phyloP scores from a whole-genome alignment of 2,888 invertebrate species.

The Altica lythri region DNA sequence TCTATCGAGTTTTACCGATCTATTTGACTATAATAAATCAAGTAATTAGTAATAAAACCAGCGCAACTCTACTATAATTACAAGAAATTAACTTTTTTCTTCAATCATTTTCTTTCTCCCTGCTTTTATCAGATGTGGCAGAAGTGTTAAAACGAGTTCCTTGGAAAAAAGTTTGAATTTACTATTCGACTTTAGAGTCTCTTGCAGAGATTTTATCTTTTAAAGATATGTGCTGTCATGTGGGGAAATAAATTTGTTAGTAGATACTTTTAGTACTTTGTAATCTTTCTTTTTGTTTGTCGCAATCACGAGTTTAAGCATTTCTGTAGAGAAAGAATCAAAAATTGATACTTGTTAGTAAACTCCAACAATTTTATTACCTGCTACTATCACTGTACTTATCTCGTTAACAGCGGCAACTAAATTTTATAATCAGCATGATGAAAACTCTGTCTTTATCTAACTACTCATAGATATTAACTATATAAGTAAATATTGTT shows the following conservation, averaged over 20 bases:
- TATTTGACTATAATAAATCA: slow-evolving; percentile 7
- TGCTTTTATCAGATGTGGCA: slow-evolving; percentile 13
- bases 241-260: slow-evolving; percentile 11
- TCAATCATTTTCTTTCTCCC: slow-evolving; percentile 1
- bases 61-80: slow-evolving; percentile 10
- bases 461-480: no score
- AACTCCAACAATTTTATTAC: no score
- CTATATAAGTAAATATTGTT: no score
- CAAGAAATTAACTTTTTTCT: slow-evolving; percentile 17
- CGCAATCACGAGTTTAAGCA: neutral
- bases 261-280: neutral
- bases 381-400: no score
- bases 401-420: no score
- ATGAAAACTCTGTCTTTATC: no score
- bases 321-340: no score
- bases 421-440: no score
- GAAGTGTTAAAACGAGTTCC: slow-evolving; percentile 20
- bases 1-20: neutral
- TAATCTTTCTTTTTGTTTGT: slow-evolving; percentile 4
- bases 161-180: slow-evolving; percentile 10
- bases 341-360: no score
- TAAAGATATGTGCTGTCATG: slow-evolving; percentile 9
- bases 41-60: slow-evolving; percentile 12
- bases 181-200: slow-evolving; percentile 19
- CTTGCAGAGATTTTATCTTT: slow-evolving; percentile 13